phyloP scores from a whole-genome alignment of 1,140 invertebrate genomes.

The Hypsibius dujardini region DNA sequence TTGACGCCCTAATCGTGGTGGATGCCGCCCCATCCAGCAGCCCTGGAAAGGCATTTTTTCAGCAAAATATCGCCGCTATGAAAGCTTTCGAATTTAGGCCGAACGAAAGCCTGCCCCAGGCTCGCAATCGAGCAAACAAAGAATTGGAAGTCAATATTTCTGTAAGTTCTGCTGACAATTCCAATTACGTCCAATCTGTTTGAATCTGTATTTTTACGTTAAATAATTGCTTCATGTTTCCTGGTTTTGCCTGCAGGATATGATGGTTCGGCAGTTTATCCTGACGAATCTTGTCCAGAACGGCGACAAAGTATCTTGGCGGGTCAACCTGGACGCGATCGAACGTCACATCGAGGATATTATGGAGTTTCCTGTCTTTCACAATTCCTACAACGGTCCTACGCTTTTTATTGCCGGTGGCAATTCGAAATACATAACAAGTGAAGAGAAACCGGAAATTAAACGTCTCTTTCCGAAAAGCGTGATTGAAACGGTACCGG shows the following conservation, averaged over 20 bases:
- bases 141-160: neutral
- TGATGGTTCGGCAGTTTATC: slow-evolving; percentile 45
- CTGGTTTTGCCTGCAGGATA: slow-evolving; percentile 32
- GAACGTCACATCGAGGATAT: slow-evolving; percentile 44
- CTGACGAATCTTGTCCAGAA: slow-evolving; percentile 55
- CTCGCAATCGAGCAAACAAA: neutral
- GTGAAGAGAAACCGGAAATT: slow-evolving; percentile 25
- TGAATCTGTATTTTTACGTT: neutral
- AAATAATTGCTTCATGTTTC: neutral
- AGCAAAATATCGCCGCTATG: neutral
- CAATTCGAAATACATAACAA: slow-evolving; percentile 58
- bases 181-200: neutral
- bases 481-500: slow-evolving; percentile 50
- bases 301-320: slow-evolving; percentile 46
- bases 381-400: slow-evolving; percentile 42
- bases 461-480: slow-evolving; percentile 54
- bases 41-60: neutral
- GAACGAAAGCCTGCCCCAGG: neutral
- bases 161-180: neutral
- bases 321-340: slow-evolving; percentile 51
- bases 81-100: neutral
- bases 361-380: slow-evolving; percentile 30
- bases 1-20: neutral
- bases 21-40: neutral
- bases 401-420: slow-evolving; percentile 63